Evolutionary conservation across 2,888 invertebrate species (phyloP).

Genomic region (Drosophila prostipennis): DNA sequence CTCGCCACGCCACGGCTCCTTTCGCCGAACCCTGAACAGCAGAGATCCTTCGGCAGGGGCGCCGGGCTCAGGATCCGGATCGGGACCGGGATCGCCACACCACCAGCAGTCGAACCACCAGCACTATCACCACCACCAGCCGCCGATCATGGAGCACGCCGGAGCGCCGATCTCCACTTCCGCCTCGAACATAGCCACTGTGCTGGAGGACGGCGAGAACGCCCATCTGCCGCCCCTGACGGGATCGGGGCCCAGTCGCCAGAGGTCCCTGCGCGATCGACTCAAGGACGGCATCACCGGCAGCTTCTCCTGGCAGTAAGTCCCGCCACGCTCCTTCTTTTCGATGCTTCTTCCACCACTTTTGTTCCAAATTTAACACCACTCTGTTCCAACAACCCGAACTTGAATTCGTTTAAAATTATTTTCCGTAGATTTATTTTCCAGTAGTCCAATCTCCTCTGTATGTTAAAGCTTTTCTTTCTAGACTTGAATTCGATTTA

Average conservation of each 20-base stretch:
- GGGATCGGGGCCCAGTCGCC: conserved; percentile 87
- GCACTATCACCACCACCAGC: conserved; percentile 68
- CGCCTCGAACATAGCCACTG: conserved; percentile 80
- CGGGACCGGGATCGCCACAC: conserved; percentile 66
- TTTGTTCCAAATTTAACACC: conserved; percentile 28
- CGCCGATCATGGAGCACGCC: conserved; percentile 80
- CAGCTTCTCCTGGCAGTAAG: conserved; percentile 93
- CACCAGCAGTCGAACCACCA: conserved; percentile 59
- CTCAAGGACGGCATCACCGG: conserved; percentile 92
- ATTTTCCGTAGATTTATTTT: conserved; percentile 28
- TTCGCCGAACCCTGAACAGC: conserved; percentile 71
- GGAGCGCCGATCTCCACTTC: conserved; percentile 78
- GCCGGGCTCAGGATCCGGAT: conserved; percentile 38
- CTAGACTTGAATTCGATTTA: conserved; percentile 32
- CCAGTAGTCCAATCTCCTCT: conserved; percentile 12
- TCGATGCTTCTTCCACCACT: conserved; percentile 40
- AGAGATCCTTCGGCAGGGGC: conserved; percentile 54
- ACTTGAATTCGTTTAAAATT: conserved; percentile 14
- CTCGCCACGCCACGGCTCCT: conserved; percentile 82
- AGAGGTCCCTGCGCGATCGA: conserved; percentile 91
- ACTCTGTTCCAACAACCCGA: conserved; percentile 13
- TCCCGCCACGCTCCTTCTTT: conserved; percentile 72
- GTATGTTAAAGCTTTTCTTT: conserved; percentile 18
- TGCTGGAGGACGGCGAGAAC: conserved; percentile 80
- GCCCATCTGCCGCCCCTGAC: conserved; percentile 82